Conservation (phyloP, 2,113 vertebrate genomes). For the Nettapus auritus region DNA sequence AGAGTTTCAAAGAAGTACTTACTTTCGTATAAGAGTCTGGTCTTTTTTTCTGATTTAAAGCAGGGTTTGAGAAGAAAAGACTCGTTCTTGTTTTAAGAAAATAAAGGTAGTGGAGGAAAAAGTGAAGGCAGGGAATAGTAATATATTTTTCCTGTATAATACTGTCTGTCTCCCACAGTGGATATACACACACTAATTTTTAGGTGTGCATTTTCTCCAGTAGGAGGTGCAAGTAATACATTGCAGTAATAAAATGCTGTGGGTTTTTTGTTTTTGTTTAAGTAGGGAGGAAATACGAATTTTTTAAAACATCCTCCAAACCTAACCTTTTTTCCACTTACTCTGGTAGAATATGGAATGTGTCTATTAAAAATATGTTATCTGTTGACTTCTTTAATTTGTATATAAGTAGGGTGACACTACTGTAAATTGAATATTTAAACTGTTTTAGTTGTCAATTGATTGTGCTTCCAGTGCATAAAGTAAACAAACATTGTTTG, state of each 20-base stretch:
- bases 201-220: neutral
- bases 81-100: neutral
- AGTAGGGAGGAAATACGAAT: neutral
- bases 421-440: neutral
- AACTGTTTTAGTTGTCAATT: neutral
- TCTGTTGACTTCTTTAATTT: neutral
- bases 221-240: neutral
- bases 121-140: neutral
- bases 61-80: neutral
- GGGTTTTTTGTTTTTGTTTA: neutral
- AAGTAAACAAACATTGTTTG: neutral
- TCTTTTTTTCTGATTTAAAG: neutral
- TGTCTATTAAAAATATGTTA: neutral
- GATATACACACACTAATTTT: rapidly evolving
- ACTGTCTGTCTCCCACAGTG: neutral
- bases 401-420: neutral
- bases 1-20: neutral
- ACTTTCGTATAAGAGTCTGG: neutral
- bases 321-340: neutral
- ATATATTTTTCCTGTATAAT: neutral
- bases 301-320: neutral
- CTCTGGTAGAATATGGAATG: neutral
- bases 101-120: neutral
- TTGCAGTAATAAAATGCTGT: rapidly evolving
- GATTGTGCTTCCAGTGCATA: neutral